phyloP scores from a whole-genome alignment of 2,113 vertebrate genomes.

The Neotoma lepida region DNA sequence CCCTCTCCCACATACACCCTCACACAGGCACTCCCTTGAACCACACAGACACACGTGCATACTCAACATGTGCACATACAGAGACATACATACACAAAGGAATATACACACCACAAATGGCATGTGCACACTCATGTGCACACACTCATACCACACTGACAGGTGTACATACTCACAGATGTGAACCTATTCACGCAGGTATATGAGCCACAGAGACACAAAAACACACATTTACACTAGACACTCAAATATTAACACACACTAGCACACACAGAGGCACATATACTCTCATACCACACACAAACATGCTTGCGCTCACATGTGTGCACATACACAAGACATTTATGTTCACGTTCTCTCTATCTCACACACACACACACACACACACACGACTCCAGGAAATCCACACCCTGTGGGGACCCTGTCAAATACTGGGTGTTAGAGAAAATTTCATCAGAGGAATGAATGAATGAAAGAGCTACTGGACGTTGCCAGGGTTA shows the following conservation, averaged over 20 bases:
- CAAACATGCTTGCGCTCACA: neutral
- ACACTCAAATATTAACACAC: neutral
- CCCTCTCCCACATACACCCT: neutral
- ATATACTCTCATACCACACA: neutral
- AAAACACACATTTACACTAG: neutral
- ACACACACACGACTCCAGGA: neutral
- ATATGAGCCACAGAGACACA: neutral
- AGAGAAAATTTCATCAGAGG: neutral
- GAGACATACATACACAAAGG: neutral
- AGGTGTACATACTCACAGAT: neutral
- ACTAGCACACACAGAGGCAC: neutral
- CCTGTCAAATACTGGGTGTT: neutral
- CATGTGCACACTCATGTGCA: neutral
- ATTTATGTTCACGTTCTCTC: neutral
- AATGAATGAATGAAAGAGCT: neutral
- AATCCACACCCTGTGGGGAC: neutral
- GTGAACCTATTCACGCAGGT: neutral
- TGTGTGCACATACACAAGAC: neutral
- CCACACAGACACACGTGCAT: neutral
- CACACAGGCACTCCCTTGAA: neutral
- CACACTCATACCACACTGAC: neutral
- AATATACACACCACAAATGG: neutral
- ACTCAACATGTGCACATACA: neutral
- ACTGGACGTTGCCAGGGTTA: neutral
- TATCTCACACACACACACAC: neutral